A percentile compares a stretch with the other conserved stretches of the same genome.
Evolutionary conservation across 2,113 vertebrate genomes (phyloP).

Genomic region (Sturnira hondurensis): DNA sequence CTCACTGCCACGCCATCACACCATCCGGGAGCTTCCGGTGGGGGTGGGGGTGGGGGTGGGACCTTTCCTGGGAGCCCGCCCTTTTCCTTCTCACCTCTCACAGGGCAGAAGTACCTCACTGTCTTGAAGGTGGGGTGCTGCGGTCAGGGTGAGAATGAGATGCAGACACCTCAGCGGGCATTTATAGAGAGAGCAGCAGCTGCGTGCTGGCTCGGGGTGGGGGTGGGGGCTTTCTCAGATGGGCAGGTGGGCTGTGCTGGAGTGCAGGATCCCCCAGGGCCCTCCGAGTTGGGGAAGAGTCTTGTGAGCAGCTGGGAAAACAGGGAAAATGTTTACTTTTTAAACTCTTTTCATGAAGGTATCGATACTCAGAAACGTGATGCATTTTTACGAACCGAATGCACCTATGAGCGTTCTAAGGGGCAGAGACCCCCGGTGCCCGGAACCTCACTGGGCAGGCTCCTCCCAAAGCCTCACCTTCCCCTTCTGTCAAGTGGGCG

Average conservation of each 20-base stretch:
- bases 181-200: neutral
- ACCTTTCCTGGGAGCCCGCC: neutral
- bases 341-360: neutral
- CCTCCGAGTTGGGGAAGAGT: fast-evolving
- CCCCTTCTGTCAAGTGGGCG: no score
- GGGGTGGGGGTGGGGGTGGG: fast-evolving
- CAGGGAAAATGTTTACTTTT: neutral
- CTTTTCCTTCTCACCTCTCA: neutral
- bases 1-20: neutral
- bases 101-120: fast-evolving
- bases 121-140: neutral
- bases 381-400: neutral
- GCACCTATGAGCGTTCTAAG: neutral
- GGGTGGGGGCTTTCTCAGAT: fast-evolving
- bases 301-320: neutral
- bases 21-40: neutral
- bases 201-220: fast-evolving
- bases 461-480: fast-evolving
- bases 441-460: fast-evolving
- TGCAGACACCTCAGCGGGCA: neutral
- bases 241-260: neutral
- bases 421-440: neutral
- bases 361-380: fast-evolving
- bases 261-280: no score
- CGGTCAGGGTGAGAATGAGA: neutral